phyloP scores from a whole-genome alignment of 1,140 invertebrate genomes.

The Drosophila kanapiae region DNA sequence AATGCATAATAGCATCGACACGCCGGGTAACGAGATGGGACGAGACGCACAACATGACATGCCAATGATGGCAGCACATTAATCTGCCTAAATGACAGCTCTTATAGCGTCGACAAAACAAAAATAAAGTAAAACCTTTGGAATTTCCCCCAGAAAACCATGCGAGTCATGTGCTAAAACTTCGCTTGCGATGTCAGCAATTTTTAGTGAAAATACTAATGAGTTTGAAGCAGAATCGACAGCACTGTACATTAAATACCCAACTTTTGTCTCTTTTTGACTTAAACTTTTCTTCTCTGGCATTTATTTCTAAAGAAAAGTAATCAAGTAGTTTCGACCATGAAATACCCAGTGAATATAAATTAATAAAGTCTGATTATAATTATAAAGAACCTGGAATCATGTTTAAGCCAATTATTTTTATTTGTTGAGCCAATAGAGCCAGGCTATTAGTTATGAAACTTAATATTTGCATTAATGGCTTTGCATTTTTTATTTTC shows the following conservation, averaged over 20 bases:
- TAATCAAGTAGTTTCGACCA: neutral
- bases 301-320: neutral
- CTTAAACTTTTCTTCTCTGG: neutral
- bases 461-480: too few relatives aligned
- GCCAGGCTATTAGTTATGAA: neutral
- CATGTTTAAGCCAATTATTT: too few relatives aligned
- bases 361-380: neutral
- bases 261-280: neutral
- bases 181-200: slow-evolving; percentile 43
- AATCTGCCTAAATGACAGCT: slow-evolving; percentile 73
- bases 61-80: slow-evolving; percentile 69
- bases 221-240: slow-evolving; percentile 13
- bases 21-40: slow-evolving; percentile 5
- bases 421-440: neutral
- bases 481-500: too few relatives aligned
- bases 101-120: slow-evolving; percentile 1
- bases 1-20: slow-evolving; percentile 60
- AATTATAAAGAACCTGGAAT: neutral
- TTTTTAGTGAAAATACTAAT: slow-evolving; percentile 30
- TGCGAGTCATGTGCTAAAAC: slow-evolving; percentile 40
- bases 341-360: neutral
- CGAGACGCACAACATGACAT: slow-evolving; percentile 51
- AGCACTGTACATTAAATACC: slow-evolving; percentile 6
- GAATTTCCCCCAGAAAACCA: slow-evolving; percentile 17
- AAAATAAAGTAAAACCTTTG: neutral